Evolutionary conservation across 2,113 vertebrate species (phyloP), one percentile per base, ranked within the genome.

Genomic region (Gallinago media): DNA sequence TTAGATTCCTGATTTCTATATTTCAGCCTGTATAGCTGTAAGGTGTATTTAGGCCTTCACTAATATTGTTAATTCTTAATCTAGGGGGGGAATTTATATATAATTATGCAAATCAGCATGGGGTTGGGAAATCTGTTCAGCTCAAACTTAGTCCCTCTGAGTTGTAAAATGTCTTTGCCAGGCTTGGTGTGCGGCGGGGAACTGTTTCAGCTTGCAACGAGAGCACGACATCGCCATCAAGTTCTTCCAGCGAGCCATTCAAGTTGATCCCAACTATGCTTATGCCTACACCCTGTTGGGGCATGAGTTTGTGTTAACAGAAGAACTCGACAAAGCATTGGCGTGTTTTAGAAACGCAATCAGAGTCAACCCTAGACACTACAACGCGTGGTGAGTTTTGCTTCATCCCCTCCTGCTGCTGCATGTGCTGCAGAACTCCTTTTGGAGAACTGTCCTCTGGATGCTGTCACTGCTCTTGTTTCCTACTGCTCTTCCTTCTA

Each of bases 171-270:
- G 50, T 83, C 83, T 82, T 67, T 87, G 20, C 89, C 83, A 99
- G 99, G 99, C 99, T 40, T 99, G 99, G 99, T 99, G 99, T 96
- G 99, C 99, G 56, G 99, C 99, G 52, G 99, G 99, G 26, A 99
- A 99, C 98, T 99, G 99, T 92, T 99, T 99, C 98, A 99, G 99
- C 97, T 98, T 99, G 89, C 99, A 99, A 87, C 98, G 99, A 50
- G 99, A 99, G 92, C 99, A 99, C 25, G 99, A 99, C 97, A 99
- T 99, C 46, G 99, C 99, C 75, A 99, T 99, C 94, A 99, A 99
- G 97, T 99, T 99, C 98, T 99, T 99, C 98, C 99, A 99, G 97
- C 98, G 99, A 94, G 99, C 99, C 94, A 99, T 99, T 95, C 99
- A 99, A 97, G 99, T 99, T 96, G 99, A 99, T 97, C 99, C 99